These are phyloP conservation scores for Sebastes reedi DNA, from an alignment of 2,797 vertebrate genomes.

Conservation along the genomic window DNA sequence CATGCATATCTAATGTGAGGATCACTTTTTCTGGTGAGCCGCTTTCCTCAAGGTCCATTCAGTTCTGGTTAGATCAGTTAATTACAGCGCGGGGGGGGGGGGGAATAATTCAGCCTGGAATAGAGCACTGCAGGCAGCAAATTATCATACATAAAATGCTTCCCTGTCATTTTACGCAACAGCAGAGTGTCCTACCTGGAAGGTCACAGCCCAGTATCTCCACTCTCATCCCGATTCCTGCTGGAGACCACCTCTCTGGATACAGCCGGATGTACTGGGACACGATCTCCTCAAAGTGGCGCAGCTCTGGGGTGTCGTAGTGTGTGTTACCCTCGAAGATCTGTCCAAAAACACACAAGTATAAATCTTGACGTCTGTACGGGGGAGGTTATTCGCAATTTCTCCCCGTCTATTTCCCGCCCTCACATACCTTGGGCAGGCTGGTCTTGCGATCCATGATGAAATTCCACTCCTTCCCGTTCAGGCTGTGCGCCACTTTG, in stretches of 20 bases:
- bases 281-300: conserved; percentile 89
- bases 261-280: conserved; percentile 91
- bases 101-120: conserved; percentile 25
- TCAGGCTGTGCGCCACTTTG: conserved; percentile 91
- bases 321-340: conserved; percentile 97
- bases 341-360: conserved; percentile 66
- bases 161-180: background rate
- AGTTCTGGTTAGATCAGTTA: conserved; percentile 27
- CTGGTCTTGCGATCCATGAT: conserved; percentile 91
- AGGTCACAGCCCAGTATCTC: conserved; percentile 96
- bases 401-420: background rate
- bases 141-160: conserved; percentile 32
- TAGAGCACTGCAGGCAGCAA: background rate
- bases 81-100: background rate
- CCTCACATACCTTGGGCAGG: conserved; percentile 88
- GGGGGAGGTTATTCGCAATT: background rate
- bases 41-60: conserved; percentile 45
- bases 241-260: conserved; percentile 96
- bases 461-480: conserved; percentile 91
- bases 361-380: background rate
- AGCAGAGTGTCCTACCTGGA: conserved; percentile 86
- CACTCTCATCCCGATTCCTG: conserved; percentile 95
- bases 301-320: conserved; percentile 93
- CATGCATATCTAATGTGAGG: conserved; percentile 63
- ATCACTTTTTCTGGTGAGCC: conserved; percentile 9